A percentile compares a stretch with the other conserved stretches of the same genome.
phyloP scores from a whole-genome alignment of 2,113 vertebrate genomes.

The Platichthys flesus region DNA sequence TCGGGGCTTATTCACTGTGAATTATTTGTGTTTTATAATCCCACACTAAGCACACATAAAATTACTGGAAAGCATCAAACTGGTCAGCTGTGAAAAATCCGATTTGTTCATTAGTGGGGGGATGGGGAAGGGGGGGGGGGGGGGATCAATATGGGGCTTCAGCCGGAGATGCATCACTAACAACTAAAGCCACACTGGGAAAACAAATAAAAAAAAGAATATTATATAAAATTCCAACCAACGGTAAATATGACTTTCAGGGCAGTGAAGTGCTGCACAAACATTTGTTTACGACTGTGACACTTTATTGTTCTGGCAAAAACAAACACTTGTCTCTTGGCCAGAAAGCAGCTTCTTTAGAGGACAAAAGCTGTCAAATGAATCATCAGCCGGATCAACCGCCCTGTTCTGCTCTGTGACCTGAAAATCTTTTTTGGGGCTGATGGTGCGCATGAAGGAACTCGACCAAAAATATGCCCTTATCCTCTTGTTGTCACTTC shows the following conservation, averaged over 20 bases:
- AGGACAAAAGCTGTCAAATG: slow-evolving; percentile 67
- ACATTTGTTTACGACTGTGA: slow-evolving; percentile 58
- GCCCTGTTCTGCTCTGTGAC: slow-evolving; percentile 54
- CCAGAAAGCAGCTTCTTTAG: slow-evolving; percentile 51
- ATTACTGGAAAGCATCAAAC: slow-evolving; percentile 87
- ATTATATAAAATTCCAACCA: slow-evolving; percentile 51
- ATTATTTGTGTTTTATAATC: slow-evolving; percentile 88
- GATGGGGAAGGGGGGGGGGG: slow-evolving; percentile 30
- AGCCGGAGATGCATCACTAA: slow-evolving; percentile 63
- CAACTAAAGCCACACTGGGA: slow-evolving; percentile 32
- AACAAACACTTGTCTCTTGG: slow-evolving; percentile 50
- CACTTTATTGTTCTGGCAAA: slow-evolving; percentile 29
- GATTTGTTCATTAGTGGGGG: slow-evolving; percentile 83
- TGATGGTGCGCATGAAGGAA: slow-evolving; percentile 75
- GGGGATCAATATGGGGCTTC: slow-evolving; percentile 78
- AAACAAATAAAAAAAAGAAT: slow-evolving; percentile 32
- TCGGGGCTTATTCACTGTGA: slow-evolving; percentile 80
- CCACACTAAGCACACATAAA: slow-evolving; percentile 84
- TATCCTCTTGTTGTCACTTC: slow-evolving; percentile 73
- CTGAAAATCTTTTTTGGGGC: slow-evolving; percentile 74
- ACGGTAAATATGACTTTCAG: slow-evolving; percentile 28
- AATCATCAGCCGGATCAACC: slow-evolving; percentile 69
- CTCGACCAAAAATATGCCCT: slow-evolving; percentile 72
- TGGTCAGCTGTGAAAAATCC: slow-evolving; percentile 87
- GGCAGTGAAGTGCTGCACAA: slow-evolving; percentile 34